Percentiles rank a stretch among this genome's conserved stretches.
Evolutionary conservation across 2,113 vertebrate genomes (phyloP).

Genomic region (Donacobius atricapilla): DNA sequence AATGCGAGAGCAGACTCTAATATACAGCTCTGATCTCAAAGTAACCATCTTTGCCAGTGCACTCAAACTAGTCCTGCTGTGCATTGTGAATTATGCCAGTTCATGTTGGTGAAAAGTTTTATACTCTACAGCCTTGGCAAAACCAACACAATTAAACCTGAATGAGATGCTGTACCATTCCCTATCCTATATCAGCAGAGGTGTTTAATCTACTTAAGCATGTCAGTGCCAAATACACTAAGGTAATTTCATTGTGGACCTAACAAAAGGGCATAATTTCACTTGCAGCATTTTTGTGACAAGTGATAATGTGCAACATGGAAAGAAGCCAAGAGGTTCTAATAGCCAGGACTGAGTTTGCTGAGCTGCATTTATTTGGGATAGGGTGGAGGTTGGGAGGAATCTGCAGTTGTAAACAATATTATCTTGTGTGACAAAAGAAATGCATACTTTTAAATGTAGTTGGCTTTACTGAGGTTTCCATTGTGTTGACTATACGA

Average conservation of each 20-base stretch:
- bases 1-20: background rate
- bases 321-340: constrained; percentile 16
- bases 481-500: background rate
- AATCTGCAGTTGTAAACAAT: background rate
- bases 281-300: constrained; percentile 2
- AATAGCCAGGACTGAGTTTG: background rate
- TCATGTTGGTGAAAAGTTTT: background rate
- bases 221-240: constrained; percentile 8
- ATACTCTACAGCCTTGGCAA: background rate
- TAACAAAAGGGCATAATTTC: constrained; percentile 8
- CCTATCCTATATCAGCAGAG: background rate
- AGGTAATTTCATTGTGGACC: constrained; percentile 14
- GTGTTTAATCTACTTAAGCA: constrained; percentile 21
- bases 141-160: constrained; percentile 20
- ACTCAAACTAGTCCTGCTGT: background rate
- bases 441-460: background rate
- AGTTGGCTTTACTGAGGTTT: background rate
- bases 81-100: constrained; percentile 2
- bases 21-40: background rate
- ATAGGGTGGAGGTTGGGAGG: rapidly evolving
- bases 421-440: background rate
- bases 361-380: background rate
- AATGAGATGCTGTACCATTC: background rate
- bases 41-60: background rate
- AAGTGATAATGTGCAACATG: constrained; percentile 34